Percentiles rank a stretch among this genome's conserved stretches.
Conservation (phyloP, 2,797 vertebrate genomes). For the Novumbra hubbsi region DNA sequence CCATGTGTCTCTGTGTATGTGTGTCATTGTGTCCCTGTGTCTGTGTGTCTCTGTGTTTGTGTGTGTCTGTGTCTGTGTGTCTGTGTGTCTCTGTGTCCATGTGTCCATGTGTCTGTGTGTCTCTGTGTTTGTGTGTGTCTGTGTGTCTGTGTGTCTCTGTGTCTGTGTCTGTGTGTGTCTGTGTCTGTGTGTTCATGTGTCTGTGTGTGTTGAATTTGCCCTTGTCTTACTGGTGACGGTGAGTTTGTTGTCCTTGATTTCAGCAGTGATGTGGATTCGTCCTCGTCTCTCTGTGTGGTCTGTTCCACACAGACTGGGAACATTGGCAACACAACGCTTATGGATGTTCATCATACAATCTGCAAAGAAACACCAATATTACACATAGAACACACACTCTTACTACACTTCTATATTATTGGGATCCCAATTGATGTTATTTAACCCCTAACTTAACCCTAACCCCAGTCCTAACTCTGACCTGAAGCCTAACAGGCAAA, state of each 20-base stretch:
- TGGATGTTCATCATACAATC: slow-evolving; percentile 88
- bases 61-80: slow-evolving; percentile 3
- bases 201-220: background rate
- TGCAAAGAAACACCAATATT: background rate
- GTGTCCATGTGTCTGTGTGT: background rate
- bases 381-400: background rate
- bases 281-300: slow-evolving; percentile 97
- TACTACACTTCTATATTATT: too few species aligned
- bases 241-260: slow-evolving; percentile 89
- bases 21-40: background rate
- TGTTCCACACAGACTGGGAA: slow-evolving; percentile 94
- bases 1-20: too few species aligned
- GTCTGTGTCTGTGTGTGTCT: slow-evolving; percentile 11
- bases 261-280: slow-evolving; percentile 89
- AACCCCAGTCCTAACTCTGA: too few species aligned
- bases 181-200: background rate
- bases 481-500: too few species aligned
- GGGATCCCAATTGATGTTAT: too few species aligned
- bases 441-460: too few species aligned
- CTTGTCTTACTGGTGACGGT: slow-evolving; percentile 89
- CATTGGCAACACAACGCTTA: slow-evolving; percentile 96
- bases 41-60: background rate
- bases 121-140: too few species aligned
- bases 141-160: too few species aligned
- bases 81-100: background rate